These are phyloP conservation scores for Thalassoma bifasciatum DNA, from an alignment of 2,113 vertebrate species.

Conservation along the genomic window DNA sequence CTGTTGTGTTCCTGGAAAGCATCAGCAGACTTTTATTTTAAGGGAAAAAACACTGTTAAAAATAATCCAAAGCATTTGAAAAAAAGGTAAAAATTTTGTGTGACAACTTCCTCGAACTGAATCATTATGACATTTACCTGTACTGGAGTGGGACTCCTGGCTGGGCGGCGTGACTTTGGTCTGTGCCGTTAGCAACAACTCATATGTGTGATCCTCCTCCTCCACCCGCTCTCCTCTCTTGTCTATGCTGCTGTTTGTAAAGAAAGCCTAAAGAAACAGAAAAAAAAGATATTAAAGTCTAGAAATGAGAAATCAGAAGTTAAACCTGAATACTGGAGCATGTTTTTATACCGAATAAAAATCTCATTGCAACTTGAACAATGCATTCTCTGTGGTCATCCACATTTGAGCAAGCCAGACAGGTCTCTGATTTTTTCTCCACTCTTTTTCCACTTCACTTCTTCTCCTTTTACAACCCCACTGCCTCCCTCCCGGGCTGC, in stretches of 20 bases:
- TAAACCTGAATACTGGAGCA: neutral
- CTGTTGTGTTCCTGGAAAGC: neutral
- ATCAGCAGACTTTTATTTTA: neutral
- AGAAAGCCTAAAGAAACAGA: conserved; percentile 77
- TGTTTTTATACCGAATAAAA: neutral
- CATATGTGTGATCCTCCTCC: conserved; percentile 92
- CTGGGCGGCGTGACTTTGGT: conserved; percentile 85
- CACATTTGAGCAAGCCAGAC: conserved; percentile 6
- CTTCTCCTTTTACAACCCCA: neutral
- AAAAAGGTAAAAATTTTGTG: neutral
- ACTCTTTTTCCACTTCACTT: conserved; percentile 19
- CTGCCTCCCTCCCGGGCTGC: neutral
- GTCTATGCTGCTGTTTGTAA: conserved; percentile 83
- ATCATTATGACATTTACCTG: conserved; percentile 44
- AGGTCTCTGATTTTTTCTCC: neutral
- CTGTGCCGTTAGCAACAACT: conserved; percentile 91
- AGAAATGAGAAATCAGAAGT: neutral
- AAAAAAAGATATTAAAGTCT: neutral
- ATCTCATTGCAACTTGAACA: neutral
- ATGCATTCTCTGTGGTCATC: neutral
- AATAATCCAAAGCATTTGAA: neutral
- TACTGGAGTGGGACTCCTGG: conserved; percentile 54
- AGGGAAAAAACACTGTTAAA: neutral
- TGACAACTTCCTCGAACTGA: neutral
- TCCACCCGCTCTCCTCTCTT: conserved; percentile 84